Evolutionary conservation across 2,113 vertebrate genomes (phyloP).

Genomic region (Limnothrissa miodon): DNA sequence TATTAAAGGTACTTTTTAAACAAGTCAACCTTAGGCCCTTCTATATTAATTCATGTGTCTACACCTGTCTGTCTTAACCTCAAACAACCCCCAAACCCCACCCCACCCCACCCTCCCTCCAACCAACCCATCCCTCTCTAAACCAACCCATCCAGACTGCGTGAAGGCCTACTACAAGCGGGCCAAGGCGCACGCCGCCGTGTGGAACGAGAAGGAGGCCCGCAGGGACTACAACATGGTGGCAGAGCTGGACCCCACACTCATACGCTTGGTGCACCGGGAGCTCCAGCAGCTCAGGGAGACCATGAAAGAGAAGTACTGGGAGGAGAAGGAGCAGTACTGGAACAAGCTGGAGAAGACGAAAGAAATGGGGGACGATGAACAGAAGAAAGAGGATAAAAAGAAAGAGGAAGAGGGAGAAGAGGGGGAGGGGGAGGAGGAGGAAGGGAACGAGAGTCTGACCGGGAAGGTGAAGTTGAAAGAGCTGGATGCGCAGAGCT

Average conservation of each 20-base stretch:
- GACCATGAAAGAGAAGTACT: conserved; percentile 79
- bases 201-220: conserved; percentile 81
- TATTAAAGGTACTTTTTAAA: neutral
- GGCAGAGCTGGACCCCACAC: conserved; percentile 69
- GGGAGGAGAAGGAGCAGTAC: conserved; percentile 79
- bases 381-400: neutral
- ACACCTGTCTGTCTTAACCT: neutral
- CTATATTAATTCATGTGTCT: neutral
- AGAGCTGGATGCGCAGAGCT: neutral
- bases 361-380: conserved; percentile 17
- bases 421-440: neutral
- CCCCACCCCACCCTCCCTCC: neutral
- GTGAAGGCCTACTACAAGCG: conserved; percentile 85
- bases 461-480: neutral
- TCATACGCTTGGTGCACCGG: conserved; percentile 64
- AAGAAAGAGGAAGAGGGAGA: neutral
- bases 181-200: conserved; percentile 77
- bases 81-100: no score
- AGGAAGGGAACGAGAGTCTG: neutral
- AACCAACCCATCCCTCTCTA: neutral
- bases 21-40: neutral
- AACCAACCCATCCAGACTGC: conserved; percentile 64
- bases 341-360: conserved; percentile 72
- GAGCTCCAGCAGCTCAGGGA: conserved; percentile 76
- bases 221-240: conserved; percentile 73